Conservation (phyloP, 2,113 vertebrate species). For the Chlorodrepanis virens region DNA sequence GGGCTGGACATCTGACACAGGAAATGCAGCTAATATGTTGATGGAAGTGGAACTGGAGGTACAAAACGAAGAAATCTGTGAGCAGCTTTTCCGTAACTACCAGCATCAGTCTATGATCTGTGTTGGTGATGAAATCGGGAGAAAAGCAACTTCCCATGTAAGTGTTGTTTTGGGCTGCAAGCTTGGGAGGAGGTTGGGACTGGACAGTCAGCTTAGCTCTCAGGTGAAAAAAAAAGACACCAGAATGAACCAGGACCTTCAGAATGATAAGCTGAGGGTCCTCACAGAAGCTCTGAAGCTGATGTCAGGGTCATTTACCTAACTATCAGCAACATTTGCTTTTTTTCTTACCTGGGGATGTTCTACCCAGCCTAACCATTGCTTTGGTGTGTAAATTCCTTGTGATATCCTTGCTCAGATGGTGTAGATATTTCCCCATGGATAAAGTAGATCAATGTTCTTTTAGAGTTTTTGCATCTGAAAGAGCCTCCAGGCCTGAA, state of each 20-base stretch:
- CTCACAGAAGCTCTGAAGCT: background rate
- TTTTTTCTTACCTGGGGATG: background rate
- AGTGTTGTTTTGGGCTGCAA: background rate
- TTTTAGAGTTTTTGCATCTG: background rate
- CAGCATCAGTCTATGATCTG: background rate
- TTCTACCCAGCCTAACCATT: background rate
- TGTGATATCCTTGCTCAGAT: background rate
- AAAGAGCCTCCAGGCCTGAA: background rate
- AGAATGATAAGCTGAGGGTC: background rate
- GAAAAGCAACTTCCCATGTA: accelerated
- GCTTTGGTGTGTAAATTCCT: background rate
- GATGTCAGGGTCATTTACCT: too few species aligned
- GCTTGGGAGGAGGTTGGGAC: background rate
- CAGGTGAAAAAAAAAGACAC: background rate
- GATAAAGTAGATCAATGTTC: background rate
- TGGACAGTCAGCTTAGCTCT: background rate
- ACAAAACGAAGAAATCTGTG: accelerated
- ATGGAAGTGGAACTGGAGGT: background rate
- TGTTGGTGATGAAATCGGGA: accelerated
- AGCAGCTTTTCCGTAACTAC: accelerated
- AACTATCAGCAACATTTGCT: background rate
- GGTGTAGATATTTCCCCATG: accelerated
- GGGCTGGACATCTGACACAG: accelerated
- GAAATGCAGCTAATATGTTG: accelerated
- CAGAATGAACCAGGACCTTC: background rate